These are phyloP conservation scores for Sinocyclocheilus anshuiensis DNA, from an alignment of 2,113 vertebrate species.

Conservation along the genomic window DNA sequence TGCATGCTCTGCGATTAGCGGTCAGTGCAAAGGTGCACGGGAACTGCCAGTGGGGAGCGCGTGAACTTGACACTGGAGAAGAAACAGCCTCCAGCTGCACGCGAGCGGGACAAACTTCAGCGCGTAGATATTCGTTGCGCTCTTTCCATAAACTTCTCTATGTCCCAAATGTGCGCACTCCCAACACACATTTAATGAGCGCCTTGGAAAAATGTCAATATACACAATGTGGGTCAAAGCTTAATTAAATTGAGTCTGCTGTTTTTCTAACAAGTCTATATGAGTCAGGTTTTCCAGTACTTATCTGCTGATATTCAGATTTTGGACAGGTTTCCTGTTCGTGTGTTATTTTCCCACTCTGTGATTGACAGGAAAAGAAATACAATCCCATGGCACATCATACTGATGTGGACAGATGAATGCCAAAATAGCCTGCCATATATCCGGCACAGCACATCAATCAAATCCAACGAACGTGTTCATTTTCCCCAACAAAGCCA, in stretches of 20 bases:
- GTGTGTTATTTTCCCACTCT: constrained; percentile 21
- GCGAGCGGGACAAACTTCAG: background rate
- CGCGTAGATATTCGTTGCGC: background rate
- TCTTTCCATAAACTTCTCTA: background rate
- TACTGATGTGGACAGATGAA: constrained; percentile 25
- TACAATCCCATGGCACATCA: constrained; percentile 24
- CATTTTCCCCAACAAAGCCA: background rate
- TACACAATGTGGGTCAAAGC: constrained; percentile 33
- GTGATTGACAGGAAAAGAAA: constrained; percentile 13
- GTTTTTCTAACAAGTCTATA: background rate
- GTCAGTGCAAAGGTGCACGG: background rate
- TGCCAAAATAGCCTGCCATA: constrained; percentile 26
- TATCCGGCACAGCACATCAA: constrained; percentile 12
- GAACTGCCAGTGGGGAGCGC: background rate
- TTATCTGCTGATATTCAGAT: background rate
- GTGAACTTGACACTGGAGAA: background rate
- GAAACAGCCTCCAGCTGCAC: background rate
- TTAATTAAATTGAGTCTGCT: constrained; percentile 24
- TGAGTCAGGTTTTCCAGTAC: constrained; percentile 9
- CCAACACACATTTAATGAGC: background rate
- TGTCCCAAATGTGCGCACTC: background rate
- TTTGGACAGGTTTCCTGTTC: constrained; percentile 33
- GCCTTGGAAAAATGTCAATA: background rate
- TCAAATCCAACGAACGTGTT: background rate
- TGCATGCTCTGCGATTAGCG: background rate